phyloP scores from a whole-genome alignment of 2,888 invertebrate species.

The Trachelus stipa region DNA sequence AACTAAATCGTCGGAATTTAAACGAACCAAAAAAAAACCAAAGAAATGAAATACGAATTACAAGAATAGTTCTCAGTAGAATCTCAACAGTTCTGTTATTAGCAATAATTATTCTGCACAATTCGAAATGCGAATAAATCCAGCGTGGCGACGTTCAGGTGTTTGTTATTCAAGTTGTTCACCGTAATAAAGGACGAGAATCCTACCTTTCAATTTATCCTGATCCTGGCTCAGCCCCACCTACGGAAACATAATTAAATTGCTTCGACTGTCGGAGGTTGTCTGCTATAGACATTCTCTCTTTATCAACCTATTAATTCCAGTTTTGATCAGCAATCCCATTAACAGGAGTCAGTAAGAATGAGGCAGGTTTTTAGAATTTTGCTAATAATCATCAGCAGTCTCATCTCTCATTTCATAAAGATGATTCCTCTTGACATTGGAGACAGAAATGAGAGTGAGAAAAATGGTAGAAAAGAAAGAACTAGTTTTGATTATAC shows the following conservation, averaged over 20 bases:
- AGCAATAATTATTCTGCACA: not conserved
- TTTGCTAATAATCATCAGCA: too few relatives aligned
- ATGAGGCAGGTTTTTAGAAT: too few relatives aligned
- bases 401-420: too few relatives aligned
- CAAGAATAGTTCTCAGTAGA: not conserved
- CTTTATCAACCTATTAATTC: too few relatives aligned
- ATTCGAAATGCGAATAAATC: slow-evolving; percentile 20
- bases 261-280: not conserved
- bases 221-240: slow-evolving; percentile 21
- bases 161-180: slow-evolving; percentile 33
- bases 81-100: too few relatives aligned
- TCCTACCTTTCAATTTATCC: slow-evolving; percentile 34
- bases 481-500: too few relatives aligned
- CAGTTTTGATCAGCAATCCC: too few relatives aligned
- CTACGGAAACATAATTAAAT: not conserved
- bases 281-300: too few relatives aligned
- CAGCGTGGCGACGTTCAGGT: slow-evolving; percentile 12
- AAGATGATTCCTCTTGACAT: too few relatives aligned
- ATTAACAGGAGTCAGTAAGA: too few relatives aligned
- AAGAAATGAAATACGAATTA: not conserved
- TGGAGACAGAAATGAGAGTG: too few relatives aligned
- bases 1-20: not conserved
- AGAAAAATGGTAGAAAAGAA: too few relatives aligned
- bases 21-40: not conserved
- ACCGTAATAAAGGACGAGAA: slow-evolving; percentile 31